A percentile compares a stretch with the other conserved stretches of the same genome.
Conservation (phyloP, 2,113 vertebrate genomes). For the Pygoscelis adeliae region DNA sequence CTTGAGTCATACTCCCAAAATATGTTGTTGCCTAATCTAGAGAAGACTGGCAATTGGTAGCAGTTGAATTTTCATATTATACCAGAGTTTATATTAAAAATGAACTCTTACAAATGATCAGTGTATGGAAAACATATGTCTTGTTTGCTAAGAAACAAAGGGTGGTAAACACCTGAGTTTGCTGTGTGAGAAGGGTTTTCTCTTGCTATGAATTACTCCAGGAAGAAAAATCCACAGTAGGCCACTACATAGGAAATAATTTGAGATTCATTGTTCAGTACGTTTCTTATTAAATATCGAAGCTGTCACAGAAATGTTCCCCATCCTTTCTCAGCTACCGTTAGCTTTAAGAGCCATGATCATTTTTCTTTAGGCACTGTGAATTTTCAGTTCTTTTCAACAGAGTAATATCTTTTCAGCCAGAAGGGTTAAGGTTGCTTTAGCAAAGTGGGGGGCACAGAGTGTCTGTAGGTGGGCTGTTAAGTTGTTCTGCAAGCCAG, state of each 20-base stretch:
- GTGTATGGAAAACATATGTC: neutral
- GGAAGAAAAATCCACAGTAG: neutral
- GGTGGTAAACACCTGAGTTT: neutral
- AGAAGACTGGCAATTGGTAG: neutral
- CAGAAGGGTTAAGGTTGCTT: neutral
- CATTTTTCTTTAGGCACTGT: neutral
- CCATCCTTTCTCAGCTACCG: neutral
- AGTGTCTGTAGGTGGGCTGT: neutral
- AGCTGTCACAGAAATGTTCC: neutral
- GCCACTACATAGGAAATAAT: neutral
- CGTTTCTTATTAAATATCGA: neutral
- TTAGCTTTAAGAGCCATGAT: neutral
- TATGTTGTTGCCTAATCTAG: constrained; percentile 35
- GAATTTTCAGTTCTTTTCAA: neutral
- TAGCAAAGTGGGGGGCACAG: neutral
- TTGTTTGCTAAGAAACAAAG: neutral
- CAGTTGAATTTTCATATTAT: neutral
- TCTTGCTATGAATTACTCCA: neutral
- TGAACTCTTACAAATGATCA: neutral
- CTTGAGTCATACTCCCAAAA: constrained; percentile 54
- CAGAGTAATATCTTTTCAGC: neutral
- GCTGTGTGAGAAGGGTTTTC: neutral
- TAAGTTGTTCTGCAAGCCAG: neutral
- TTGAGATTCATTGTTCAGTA: neutral
- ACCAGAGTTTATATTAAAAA: constrained; percentile 4